These are phyloP conservation scores for Pachymerium ferrugineum DNA, from an alignment of 2,888 invertebrate species.

Conservation along the genomic window DNA sequence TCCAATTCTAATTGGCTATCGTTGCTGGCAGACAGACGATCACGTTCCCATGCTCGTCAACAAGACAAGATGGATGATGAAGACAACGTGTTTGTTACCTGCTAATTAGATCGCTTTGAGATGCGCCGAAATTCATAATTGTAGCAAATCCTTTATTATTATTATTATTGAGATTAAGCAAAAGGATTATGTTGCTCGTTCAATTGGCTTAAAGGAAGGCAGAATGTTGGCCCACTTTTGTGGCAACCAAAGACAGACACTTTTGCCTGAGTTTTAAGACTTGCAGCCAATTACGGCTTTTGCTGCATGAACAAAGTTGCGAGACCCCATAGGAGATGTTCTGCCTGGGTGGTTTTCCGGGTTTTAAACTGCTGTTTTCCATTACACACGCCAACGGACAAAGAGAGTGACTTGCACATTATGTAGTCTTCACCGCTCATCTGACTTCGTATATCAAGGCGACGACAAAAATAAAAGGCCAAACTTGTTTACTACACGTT, in stretches of 20 bases:
- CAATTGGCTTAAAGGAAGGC: neutral
- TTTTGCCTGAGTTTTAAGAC: neutral
- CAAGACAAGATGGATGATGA: neutral
- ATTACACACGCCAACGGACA: constrained; percentile 19
- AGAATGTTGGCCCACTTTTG: neutral
- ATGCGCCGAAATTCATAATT: constrained; percentile 2
- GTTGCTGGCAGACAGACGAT: neutral
- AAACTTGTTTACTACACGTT: neutral
- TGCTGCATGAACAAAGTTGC: constrained; percentile 27
- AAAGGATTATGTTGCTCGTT: neutral
- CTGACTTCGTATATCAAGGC: neutral
- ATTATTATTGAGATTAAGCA: constrained; percentile 8
- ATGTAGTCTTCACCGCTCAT: constrained; percentile 17
- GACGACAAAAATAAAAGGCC: neutral
- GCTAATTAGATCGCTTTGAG: neutral
- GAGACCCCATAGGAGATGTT: constrained; percentile 19
- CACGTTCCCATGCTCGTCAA: neutral
- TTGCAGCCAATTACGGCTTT: constrained; percentile 6
- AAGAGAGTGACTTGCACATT: constrained; percentile 19
- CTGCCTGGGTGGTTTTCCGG: constrained; percentile 15
- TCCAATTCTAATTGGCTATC: constrained; percentile 1
- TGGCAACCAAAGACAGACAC: constrained; percentile 1
- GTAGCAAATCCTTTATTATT: constrained; percentile 11
- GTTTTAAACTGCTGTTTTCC: constrained; percentile 25
- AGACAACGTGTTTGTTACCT: neutral